Percentiles rank a stretch among this genome's conserved stretches.
phyloP scores from a whole-genome alignment of 2,113 vertebrate species.

The Lampris incognitus region DNA sequence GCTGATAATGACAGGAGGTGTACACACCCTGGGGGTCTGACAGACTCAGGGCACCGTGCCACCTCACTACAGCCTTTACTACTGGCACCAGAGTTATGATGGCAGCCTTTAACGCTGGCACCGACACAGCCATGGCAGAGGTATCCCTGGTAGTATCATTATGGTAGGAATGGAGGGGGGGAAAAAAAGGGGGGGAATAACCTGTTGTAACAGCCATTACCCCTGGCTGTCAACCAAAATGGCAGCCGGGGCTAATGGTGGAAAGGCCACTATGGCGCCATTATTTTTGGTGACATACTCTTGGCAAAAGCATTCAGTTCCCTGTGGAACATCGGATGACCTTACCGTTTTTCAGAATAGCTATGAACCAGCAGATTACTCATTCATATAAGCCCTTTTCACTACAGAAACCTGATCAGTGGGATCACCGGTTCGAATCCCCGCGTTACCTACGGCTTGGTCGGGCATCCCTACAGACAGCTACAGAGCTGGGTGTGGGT shows the following conservation, averaged over 20 bases:
- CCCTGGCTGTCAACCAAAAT: constrained; percentile 67
- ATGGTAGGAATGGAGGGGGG: constrained; percentile 5
- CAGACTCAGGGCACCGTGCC: constrained; percentile 73
- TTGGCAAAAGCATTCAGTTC: constrained; percentile 48
- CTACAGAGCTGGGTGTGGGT: too few species aligned
- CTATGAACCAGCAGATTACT: constrained; percentile 54
- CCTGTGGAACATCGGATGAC: constrained; percentile 41
- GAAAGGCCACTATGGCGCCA: constrained; percentile 34
- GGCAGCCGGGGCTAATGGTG: constrained; percentile 61
- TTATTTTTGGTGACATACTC: constrained; percentile 45
- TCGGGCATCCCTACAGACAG: too few species aligned
- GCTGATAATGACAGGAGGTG: constrained; percentile 79
- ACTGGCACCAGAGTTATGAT: constrained; percentile 54
- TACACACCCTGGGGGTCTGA: constrained; percentile 73
- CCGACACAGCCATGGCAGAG: constrained; percentile 37
- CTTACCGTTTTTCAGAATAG: constrained; percentile 56
- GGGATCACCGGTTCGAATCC: too few species aligned
- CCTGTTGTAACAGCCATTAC: constrained; percentile 46
- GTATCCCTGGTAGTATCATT: constrained; percentile 40
- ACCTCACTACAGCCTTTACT: constrained; percentile 72
- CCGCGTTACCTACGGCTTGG: too few species aligned
- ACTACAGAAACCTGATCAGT: constrained; percentile 24
- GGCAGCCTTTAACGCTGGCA: constrained; percentile 69
- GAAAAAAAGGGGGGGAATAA: background rate
- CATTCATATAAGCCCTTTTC: constrained; percentile 26